Conservation (phyloP, 2,113 vertebrate species). For the Callospermophilus lateralis region DNA sequence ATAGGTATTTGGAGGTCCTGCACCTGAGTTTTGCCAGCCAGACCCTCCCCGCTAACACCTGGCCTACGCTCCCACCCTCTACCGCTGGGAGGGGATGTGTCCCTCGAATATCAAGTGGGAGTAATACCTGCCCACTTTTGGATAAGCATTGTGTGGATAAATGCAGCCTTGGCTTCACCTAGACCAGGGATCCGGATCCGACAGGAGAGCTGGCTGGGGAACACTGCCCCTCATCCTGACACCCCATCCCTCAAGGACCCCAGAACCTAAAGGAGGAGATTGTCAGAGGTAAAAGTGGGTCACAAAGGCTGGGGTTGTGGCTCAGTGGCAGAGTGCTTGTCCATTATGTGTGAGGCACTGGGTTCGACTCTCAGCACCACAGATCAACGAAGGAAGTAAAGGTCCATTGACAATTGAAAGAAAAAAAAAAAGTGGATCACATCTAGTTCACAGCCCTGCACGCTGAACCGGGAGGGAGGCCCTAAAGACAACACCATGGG, state of each 20-base stretch:
- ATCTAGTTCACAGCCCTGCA: too few relatives aligned
- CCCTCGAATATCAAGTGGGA: neutral
- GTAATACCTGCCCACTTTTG: neutral
- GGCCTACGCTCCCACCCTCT: rapidly evolving
- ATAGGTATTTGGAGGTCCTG: too few relatives aligned
- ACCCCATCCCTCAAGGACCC: too few relatives aligned
- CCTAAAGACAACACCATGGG: neutral
- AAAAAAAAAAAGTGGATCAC: too few relatives aligned
- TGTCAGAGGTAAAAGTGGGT: neutral
- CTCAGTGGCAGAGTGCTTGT: too few relatives aligned
- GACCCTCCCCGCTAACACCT: neutral
- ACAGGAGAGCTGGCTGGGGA: neutral
- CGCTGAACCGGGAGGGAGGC: rapidly evolving
- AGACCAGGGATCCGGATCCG: neutral
- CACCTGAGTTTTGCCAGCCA: neutral
- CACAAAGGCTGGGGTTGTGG: too few relatives aligned
- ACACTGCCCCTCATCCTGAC: neutral
- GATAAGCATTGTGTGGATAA: neutral
- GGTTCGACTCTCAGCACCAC: too few relatives aligned
- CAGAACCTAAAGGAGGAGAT: neutral
- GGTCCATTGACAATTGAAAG: too few relatives aligned
- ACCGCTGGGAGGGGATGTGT: rapidly evolving
- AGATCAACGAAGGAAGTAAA: too few relatives aligned
- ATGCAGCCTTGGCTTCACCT: neutral
- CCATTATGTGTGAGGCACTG: too few relatives aligned